Conservation (phyloP, 2,888 invertebrate species). For the Andrena flavipes region DNA sequence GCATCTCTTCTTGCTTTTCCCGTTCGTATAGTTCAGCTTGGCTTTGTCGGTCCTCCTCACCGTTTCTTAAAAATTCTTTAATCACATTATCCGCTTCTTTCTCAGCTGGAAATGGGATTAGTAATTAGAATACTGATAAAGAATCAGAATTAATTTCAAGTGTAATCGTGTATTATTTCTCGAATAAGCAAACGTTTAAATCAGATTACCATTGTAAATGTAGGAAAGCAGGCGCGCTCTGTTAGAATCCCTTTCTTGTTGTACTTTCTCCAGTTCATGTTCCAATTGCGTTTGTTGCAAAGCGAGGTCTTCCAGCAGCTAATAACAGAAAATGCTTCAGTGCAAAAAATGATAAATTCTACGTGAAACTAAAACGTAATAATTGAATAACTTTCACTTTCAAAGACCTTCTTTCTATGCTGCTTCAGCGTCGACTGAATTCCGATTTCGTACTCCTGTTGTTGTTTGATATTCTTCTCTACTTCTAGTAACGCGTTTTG, state of each 20-base stretch:
- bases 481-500: slow-evolving; percentile 86
- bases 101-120: slow-evolving; percentile 85
- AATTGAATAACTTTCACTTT: slow-evolving; percentile 41
- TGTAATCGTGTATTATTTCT: neutral
- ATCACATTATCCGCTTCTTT: slow-evolving; percentile 89
- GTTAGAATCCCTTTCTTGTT: slow-evolving; percentile 87
- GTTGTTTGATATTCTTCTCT: slow-evolving; percentile 88
- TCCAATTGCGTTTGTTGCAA: slow-evolving; percentile 89
- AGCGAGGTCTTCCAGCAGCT: slow-evolving; percentile 86
- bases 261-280: slow-evolving; percentile 89
- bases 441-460: slow-evolving; percentile 88
- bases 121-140: slow-evolving; percentile 4
- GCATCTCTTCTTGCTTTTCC: slow-evolving; percentile 89
- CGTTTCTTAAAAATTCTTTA: slow-evolving; percentile 88
- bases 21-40: slow-evolving; percentile 87
- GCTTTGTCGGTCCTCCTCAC: slow-evolving; percentile 87
- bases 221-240: slow-evolving; percentile 78
- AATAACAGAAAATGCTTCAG: slow-evolving; percentile 53
- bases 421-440: slow-evolving; percentile 88
- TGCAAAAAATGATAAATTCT: slow-evolving; percentile 2
- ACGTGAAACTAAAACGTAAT: slow-evolving; percentile 51
- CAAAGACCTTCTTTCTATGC: slow-evolving; percentile 87
- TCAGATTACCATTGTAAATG: slow-evolving; percentile 78
- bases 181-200: slow-evolving; percentile 16
- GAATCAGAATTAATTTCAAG: neutral